A percentile compares a stretch with the other conserved stretches of the same genome.
Conservation (phyloP, 2,888 invertebrate species). For the Nematopogon swammerdamellus region DNA sequence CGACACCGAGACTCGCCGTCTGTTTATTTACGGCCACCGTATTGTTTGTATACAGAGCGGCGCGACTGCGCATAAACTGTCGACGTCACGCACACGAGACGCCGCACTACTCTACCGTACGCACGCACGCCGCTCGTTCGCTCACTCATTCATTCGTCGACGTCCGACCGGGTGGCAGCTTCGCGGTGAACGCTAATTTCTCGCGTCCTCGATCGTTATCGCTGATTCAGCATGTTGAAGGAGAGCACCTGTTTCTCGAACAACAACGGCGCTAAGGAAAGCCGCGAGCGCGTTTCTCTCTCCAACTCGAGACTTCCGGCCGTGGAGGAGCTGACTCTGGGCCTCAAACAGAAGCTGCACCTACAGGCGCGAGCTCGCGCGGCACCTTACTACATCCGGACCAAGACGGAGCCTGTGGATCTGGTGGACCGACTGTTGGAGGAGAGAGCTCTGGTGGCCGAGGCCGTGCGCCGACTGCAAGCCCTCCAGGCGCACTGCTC, state of each 20-base stretch:
- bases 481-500: constrained; percentile 8
- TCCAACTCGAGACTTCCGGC: constrained; percentile 39
- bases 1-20: constrained; percentile 30
- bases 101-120: constrained; percentile 17
- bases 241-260: constrained; percentile 41
- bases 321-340: constrained; percentile 47
- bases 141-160: constrained; percentile 51
- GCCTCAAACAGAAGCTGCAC: constrained; percentile 52
- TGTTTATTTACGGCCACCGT: constrained; percentile 57
- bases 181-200: not conserved
- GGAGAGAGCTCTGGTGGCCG: constrained; percentile 51
- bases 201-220: constrained; percentile 4
- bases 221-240: constrained; percentile 38
- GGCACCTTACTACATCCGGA: constrained; percentile 51
- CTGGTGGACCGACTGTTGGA: constrained; percentile 46
- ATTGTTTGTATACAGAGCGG: constrained; percentile 58
- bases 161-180: constrained; percentile 23
- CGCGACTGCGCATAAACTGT: constrained; percentile 53
- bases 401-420: constrained; percentile 48
- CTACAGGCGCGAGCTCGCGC: constrained; percentile 49
- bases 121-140: constrained; percentile 32
- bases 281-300: constrained; percentile 26
- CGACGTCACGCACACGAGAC: constrained; percentile 33
- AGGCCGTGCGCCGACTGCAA: constrained; percentile 50
- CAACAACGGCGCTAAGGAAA: constrained; percentile 29